Evolutionary conservation across 2,888 invertebrate species (phyloP), one percentile per base, ranked within the genome.

Genomic region (Drosophila multiciliata): DNA sequence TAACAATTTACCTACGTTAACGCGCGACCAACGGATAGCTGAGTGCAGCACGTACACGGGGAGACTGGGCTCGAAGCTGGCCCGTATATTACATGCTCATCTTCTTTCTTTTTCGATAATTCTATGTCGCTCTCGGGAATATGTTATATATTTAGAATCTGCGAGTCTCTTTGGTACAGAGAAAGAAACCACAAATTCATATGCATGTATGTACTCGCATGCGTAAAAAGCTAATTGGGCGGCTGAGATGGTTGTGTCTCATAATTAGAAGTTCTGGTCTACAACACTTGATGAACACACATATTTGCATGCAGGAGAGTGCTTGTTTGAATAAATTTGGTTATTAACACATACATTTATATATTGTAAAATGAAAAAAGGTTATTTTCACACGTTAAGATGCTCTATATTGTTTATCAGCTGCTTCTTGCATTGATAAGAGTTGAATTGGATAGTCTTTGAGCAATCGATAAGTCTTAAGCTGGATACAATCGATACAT

Each of bases 21-120:
- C 74, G 63, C 87, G 81, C 81, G 78, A 80, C 71, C 68, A 84
- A 68, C 83, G 73, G 78, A 75, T 78, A 83, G 86, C 81, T 78
- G 83, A 86, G 81, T 85, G 87, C 87, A 85, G 84, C 84, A 86
- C 89, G 89, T 72, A 76, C 87, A 86, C 89, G 73, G 89, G 83
- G 84, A 88, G 87, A 83, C 83, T 83, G 87, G 83, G 80, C 88
- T 79, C 77, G 78, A 74, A 70, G 76, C 53, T 75, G 70, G 66
- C 58, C 81, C 87, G 82, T 74, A 71, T 82, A 75, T 88, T 88
- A 87, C 83, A 88, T 80, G 78, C 78, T 76, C 73, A 79, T 71
- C 55, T 42, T 75, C 60, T 38, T 74, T 72, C 67, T 75, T 57
- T 42, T 79, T 72, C 75, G 76, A 72, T 66, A 65, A 70, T 76